A percentile compares a stretch with the other conserved stretches of the same genome.
phyloP scores from a whole-genome alignment of 2,888 invertebrate genomes.

The Herminia tarsipennalis region DNA sequence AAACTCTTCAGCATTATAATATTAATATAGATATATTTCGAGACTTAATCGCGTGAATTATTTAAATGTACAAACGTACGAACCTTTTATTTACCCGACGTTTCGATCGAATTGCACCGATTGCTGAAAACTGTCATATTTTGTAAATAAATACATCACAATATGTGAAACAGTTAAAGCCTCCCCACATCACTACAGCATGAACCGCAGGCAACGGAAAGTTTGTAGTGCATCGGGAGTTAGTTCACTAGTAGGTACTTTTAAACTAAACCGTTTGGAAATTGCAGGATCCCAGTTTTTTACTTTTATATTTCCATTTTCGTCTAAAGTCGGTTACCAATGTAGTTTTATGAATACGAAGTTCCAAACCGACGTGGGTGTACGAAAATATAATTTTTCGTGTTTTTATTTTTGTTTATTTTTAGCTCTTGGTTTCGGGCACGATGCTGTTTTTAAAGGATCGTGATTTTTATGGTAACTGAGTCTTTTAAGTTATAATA shows the following conservation, averaged over 20 bases:
- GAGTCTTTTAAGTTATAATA: too few species aligned
- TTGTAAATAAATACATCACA: background rate
- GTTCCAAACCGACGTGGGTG: conserved; percentile 13
- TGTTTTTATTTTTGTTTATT: background rate
- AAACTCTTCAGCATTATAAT: too few species aligned
- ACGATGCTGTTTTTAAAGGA: too few species aligned
- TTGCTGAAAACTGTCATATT: too few species aligned
- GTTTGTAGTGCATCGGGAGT: conserved; percentile 61
- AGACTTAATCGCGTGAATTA: too few species aligned
- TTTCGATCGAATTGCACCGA: too few species aligned
- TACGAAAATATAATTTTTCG: conserved; percentile 8
- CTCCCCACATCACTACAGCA: conserved; percentile 38
- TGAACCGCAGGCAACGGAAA: conserved; percentile 49
- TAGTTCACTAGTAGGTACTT: conserved; percentile 57
- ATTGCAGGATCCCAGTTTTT: conserved; percentile 58
- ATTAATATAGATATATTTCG: too few species aligned
- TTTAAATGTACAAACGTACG: too few species aligned
- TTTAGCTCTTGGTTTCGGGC: background rate
- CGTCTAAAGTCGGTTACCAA: conserved; percentile 22
- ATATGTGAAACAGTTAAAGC: background rate
- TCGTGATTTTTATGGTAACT: too few species aligned
- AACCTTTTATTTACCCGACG: too few species aligned
- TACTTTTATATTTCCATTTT: conserved; percentile 27
- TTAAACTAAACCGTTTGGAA: conserved; percentile 64
- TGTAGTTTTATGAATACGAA: conserved; percentile 28